Evolutionary conservation across 2,113 vertebrate species (phyloP).

Genomic region (Entosphenus tridentatus): DNA sequence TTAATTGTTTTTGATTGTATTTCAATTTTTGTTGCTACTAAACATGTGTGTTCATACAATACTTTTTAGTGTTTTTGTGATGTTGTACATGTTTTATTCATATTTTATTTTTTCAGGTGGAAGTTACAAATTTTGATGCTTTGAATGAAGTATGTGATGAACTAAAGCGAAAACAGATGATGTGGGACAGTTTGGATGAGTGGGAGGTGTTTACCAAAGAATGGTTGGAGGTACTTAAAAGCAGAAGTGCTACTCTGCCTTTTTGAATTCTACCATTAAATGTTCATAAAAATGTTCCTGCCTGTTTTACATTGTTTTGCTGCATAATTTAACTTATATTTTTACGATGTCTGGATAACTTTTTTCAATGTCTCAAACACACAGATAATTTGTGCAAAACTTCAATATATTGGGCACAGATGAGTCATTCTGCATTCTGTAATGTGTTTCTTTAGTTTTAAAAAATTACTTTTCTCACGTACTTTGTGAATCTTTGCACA

Average conservation of each 20-base stretch:
- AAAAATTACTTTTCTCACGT: no score
- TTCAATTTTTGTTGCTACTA: neutral
- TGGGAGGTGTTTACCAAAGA: conserved; percentile 30
- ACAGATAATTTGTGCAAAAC: no score
- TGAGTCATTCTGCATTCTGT: no score
- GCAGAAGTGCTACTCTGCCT: no score
- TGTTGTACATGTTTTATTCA: neutral
- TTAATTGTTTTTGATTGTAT: neutral
- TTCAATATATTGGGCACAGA: no score
- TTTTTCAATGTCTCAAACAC: no score
- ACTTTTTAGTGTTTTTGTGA: neutral
- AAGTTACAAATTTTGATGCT: conserved; percentile 37
- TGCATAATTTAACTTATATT: no score
- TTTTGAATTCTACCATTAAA: no score
- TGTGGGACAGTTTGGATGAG: conserved; percentile 42
- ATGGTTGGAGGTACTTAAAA: conserved; percentile 29
- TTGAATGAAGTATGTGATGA: conserved; percentile 33
- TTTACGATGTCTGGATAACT: no score
- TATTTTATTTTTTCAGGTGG: conserved; percentile 22
- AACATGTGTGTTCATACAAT: neutral
- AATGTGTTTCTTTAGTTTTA: no score
- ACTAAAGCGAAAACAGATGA: conserved; percentile 33
- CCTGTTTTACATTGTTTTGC: no score
- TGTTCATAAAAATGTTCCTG: no score
- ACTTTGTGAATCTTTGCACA: conserved; percentile 13